Percentiles rank a stretch among this genome's conserved stretches.
Evolutionary conservation across 2,797 vertebrate genomes (phyloP).

Genomic region (Botia kubotai): DNA sequence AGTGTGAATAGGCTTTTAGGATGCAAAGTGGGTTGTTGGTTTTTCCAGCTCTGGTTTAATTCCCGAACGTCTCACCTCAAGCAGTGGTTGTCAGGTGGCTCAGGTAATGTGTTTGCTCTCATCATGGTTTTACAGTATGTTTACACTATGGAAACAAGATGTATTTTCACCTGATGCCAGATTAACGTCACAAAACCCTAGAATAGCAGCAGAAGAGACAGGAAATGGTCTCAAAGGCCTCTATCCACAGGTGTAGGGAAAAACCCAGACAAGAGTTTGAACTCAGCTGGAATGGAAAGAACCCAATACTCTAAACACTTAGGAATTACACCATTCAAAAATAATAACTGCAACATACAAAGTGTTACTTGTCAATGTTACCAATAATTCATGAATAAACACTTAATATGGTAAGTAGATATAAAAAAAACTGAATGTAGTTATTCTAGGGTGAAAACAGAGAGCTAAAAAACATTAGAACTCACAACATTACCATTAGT

Average conservation of each 20-base stretch:
- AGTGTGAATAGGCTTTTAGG: not conserved
- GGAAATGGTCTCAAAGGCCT: conserved; percentile 40
- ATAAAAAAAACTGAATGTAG: conserved; percentile 47
- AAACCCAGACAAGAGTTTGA: not conserved
- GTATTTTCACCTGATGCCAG: conserved; percentile 44
- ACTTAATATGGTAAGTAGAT: not conserved
- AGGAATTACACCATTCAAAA: conserved; percentile 15
- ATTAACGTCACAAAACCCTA: conserved; percentile 6
- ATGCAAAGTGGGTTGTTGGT: not conserved
- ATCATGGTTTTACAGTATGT: not conserved
- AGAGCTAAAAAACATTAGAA: conserved; percentile 2
- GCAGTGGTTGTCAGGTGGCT: conserved; percentile 17
- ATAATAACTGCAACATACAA: not conserved
- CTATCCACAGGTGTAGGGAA: not conserved
- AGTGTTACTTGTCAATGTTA: not conserved
- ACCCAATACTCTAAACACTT: not conserved
- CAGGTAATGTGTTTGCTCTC: conserved; percentile 20
- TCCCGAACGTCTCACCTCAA: not conserved
- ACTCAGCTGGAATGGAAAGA: conserved; percentile 17
- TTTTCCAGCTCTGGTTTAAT: conserved; percentile 8
- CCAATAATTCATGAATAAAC: not conserved
- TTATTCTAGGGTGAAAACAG: not conserved
- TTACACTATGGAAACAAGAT: conserved; percentile 16
- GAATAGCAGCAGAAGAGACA: conserved; percentile 46
- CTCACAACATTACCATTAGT: conserved; percentile 43